Conservation (phyloP, 2,797 vertebrate genomes). For the Melanotaenia parkinsoni region DNA sequence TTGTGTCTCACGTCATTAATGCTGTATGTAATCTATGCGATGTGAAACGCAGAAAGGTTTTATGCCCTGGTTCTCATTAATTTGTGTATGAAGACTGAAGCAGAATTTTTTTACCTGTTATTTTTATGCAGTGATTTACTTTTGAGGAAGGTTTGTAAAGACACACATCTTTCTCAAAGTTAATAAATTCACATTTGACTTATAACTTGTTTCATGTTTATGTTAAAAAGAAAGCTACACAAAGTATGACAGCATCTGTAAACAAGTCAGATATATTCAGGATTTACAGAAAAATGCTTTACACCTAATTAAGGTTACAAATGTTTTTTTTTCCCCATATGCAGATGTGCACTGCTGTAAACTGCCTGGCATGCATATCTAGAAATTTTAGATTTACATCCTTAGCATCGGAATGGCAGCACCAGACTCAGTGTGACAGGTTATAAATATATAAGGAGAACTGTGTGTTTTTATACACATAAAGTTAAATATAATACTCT, state of each 20-base stretch:
- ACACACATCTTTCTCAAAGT: slow-evolving; percentile 47
- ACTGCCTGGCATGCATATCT: slow-evolving; percentile 12
- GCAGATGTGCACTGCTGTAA: slow-evolving; percentile 25
- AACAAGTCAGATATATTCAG: slow-evolving; percentile 47
- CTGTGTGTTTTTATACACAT: slow-evolving; percentile 5
- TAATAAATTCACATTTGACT: slow-evolving; percentile 71
- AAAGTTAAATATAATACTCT: slow-evolving; percentile 36
- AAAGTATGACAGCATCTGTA: slow-evolving; percentile 34
- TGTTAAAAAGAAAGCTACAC: slow-evolving; percentile 2
- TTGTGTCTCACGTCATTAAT: slow-evolving; percentile 45
- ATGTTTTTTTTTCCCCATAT: background rate
- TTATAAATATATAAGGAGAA: slow-evolving; percentile 57
- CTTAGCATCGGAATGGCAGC: background rate
- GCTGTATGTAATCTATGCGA: slow-evolving; percentile 34
- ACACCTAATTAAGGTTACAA: slow-evolving; percentile 28
- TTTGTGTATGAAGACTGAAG: slow-evolving; percentile 30
- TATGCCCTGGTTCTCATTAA: slow-evolving; percentile 27
- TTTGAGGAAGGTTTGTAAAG: slow-evolving; percentile 50
- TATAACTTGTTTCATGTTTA: slow-evolving; percentile 12
- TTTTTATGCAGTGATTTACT: slow-evolving; percentile 55
- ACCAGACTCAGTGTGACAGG: slow-evolving; percentile 28
- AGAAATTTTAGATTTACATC: slow-evolving; percentile 16
- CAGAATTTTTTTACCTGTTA: slow-evolving; percentile 25
- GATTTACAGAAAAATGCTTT: slow-evolving; percentile 40
- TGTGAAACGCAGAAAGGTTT: slow-evolving; percentile 9